Evolutionary conservation across 2,113 vertebrate species (phyloP).

Genomic region (Engystomops pustulosus): DNA sequence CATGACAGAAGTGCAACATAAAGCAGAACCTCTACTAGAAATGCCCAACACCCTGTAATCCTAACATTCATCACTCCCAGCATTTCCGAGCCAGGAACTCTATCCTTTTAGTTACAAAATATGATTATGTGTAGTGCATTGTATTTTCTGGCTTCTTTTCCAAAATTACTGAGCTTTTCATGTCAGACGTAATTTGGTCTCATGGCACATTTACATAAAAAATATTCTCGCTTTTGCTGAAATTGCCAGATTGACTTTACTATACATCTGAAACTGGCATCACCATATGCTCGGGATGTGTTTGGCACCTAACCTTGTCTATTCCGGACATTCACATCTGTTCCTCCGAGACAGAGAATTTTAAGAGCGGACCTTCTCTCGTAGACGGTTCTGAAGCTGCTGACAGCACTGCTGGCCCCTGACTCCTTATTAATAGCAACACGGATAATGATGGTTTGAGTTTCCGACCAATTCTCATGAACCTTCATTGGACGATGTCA

Average conservation of each 20-base stretch:
- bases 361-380: constrained; percentile 41
- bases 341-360: constrained; percentile 11
- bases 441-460: constrained; percentile 47
- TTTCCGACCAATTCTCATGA: not conserved
- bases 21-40: not conserved
- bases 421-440: constrained; percentile 61
- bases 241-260: constrained; percentile 27
- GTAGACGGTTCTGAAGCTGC: constrained; percentile 38
- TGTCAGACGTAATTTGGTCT: constrained; percentile 43
- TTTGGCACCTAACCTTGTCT: constrained; percentile 28
- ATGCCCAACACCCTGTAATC: constrained; percentile 2
- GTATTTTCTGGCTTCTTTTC: constrained; percentile 7
- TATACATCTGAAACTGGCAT: constrained; percentile 40
- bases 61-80: constrained; percentile 6
- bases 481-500: not conserved
- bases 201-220: constrained; percentile 29
- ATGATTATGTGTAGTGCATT: constrained; percentile 9
- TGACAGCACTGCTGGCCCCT: constrained; percentile 57
- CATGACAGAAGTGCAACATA: not conserved
- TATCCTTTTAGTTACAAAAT: not conserved
- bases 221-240: not conserved
- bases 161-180: constrained; percentile 14
- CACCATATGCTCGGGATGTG: constrained; percentile 22
- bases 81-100: not conserved
- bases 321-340: constrained; percentile 22